Conservation (phyloP, 2,797 vertebrate species). For the Pogoniulus pusillus region DNA sequence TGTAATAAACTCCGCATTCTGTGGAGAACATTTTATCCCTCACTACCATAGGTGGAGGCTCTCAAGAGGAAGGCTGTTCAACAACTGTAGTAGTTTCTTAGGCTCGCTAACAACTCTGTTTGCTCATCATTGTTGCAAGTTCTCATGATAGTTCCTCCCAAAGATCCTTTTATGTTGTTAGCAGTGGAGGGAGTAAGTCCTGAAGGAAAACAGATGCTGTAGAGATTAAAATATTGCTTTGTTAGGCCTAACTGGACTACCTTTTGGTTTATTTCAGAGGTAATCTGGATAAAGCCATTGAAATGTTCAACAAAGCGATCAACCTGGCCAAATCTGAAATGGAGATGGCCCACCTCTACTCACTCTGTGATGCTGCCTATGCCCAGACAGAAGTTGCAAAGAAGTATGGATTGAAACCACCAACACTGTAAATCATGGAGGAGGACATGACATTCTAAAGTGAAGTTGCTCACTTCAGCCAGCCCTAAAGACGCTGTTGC, state of each 20-base stretch:
- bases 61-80: neutral
- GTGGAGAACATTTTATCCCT: neutral
- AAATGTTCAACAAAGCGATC: constrained; percentile 99
- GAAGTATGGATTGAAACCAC: constrained; percentile 98
- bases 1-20: neutral
- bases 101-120: neutral
- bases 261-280: constrained; percentile 83
- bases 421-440: constrained; percentile 86
- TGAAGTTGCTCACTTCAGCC: constrained; percentile 71
- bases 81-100: neutral
- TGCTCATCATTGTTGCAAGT: neutral
- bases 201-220: neutral
- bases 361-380: constrained; percentile 96
- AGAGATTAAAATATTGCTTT: neutral
- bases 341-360: constrained; percentile 99
- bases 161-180: neutral
- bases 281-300: constrained; percentile 98
- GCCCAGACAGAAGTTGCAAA: constrained; percentile 98
- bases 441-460: constrained; percentile 65
- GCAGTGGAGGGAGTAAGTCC: neutral
- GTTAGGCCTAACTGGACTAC: neutral
- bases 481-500: constrained; percentile 74
- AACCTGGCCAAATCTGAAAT: constrained; percentile 99
- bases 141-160: fast-evolving
- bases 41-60: fast-evolving